Evolutionary conservation across 2,888 invertebrate species (phyloP).

Genomic region (Metacarcinus magister): DNA sequence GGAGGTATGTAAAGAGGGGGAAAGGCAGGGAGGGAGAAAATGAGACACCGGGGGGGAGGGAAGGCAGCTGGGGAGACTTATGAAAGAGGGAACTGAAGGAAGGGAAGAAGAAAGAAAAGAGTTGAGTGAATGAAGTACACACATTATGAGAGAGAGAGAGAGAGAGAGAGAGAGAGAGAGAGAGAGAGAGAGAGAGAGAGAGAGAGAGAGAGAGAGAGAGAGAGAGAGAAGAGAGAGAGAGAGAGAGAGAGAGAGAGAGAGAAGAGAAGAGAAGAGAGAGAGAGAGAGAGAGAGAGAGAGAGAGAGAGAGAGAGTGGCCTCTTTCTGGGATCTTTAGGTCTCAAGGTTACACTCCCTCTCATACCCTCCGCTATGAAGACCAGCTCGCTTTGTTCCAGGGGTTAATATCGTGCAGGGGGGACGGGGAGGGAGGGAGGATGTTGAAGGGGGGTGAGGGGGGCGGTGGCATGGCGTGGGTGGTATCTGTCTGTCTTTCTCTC

Average conservation of each 20-base stretch:
- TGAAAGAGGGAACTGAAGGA: too few species aligned
- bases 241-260: slow-evolving; percentile 38
- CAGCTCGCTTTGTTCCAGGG: slow-evolving; percentile 10
- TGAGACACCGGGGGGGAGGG: too few species aligned
- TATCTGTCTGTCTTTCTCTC: too few species aligned
- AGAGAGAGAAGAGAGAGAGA: background rate
- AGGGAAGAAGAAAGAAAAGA: too few species aligned
- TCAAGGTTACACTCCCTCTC: slow-evolving; percentile 26
- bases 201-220: background rate
- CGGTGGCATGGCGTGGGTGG: too few species aligned
- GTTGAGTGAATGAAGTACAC: too few species aligned
- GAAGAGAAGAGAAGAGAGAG: slow-evolving; percentile 21
- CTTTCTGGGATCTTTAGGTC: background rate
- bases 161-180: too few species aligned
- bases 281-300: slow-evolving; percentile 41
- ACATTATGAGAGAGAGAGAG: too few species aligned
- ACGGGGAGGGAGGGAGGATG: background rate
- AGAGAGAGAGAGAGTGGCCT: background rate
- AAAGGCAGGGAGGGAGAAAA: too few species aligned
- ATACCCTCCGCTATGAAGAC: background rate
- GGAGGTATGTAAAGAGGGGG: too few species aligned
- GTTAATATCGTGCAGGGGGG: background rate
- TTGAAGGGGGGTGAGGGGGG: background rate
- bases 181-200: background rate
- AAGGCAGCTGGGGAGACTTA: too few species aligned